Conservation (phyloP, 2,113 vertebrate genomes). For the Pelmatolapia mariae region DNA sequence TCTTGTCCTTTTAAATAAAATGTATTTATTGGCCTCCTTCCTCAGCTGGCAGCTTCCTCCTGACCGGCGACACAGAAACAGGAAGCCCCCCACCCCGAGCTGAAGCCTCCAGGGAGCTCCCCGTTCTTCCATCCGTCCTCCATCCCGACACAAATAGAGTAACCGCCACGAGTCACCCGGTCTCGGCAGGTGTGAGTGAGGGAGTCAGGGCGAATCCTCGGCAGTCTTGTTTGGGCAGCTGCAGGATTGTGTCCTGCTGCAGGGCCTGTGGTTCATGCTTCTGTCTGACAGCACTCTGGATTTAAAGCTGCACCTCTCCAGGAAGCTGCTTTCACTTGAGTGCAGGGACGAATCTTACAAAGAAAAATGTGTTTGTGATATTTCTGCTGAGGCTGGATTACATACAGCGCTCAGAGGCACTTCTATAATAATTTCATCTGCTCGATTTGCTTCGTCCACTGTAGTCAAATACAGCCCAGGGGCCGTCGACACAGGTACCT, state of each 20-base stretch:
- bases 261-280: not conserved
- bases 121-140: not conserved
- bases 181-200: not conserved
- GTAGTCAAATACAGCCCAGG: not conserved
- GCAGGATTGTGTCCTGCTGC: not conserved
- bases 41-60: not conserved
- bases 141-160: not conserved
- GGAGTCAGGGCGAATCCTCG: not conserved
- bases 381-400: not conserved
- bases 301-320: not conserved
- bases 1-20: not conserved
- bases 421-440: not conserved
- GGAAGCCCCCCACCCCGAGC: not conserved
- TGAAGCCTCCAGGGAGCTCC: not conserved
- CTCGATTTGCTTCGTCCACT: not conserved
- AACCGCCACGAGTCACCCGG: not conserved
- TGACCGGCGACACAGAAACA: rapidly evolving
- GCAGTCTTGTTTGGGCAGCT: not conserved
- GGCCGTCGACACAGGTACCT: rapidly evolving
- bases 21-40: not conserved
- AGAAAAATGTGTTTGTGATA: too few relatives aligned
- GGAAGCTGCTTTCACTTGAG: not conserved
- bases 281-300: not conserved
- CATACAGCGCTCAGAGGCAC: not conserved
- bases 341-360: not conserved